Base-by-base conservation (phyloP, 2,113 vertebrate species). In the Laticauda colubrina region DNA sequence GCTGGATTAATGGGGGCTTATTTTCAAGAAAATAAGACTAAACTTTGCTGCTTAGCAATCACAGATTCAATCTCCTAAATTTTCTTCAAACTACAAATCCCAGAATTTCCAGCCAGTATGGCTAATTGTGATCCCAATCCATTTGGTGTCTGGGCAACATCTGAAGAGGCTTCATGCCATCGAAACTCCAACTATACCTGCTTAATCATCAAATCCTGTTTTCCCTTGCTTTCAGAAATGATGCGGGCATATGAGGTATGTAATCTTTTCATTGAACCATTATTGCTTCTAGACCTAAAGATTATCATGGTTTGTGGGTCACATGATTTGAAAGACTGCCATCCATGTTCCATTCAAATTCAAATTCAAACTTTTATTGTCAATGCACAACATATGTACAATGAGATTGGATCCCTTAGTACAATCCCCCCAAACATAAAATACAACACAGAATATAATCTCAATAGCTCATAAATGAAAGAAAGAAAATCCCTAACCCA, bases 141-240 rank as follows among this genome's bases (percentile, higher is more conserved):
- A 39, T 69, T 69, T 69, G 29, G 64, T 91, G 11, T 53, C 53
- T 51, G 10, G 18, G 34, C 39, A 91, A 21, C 11, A 4, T 91
- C 20, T 81, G 26, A 81, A 48, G 23, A 81, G 11, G 51, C 26
- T 29, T 51, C 51, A 55, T n/a, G 53, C 55, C 3, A n/a, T 34
- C 53, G 20, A 15, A 81, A 39, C 64, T 43, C 34, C 21, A 24
- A 34, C 34, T 34, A 20, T 81, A 5, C 5, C 55, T 57, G 55
- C 11, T 23, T 89, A 15, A 43, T 89, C 55, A 59, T 59, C 55
- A 57, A 14, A 89, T 5, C 14, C 56, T 39, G 11, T 7, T 43
- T 45, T 59, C 88, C 39, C 87, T 88, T 55, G 87, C 53, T 89
- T 89, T 89, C 54, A 89, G 20, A 89, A 89, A 89, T 89, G n/a